Percentiles rank a stretch among this genome's conserved stretches.
Conservation (phyloP, 2,888 invertebrate species). For the Rotaria socialis region DNA sequence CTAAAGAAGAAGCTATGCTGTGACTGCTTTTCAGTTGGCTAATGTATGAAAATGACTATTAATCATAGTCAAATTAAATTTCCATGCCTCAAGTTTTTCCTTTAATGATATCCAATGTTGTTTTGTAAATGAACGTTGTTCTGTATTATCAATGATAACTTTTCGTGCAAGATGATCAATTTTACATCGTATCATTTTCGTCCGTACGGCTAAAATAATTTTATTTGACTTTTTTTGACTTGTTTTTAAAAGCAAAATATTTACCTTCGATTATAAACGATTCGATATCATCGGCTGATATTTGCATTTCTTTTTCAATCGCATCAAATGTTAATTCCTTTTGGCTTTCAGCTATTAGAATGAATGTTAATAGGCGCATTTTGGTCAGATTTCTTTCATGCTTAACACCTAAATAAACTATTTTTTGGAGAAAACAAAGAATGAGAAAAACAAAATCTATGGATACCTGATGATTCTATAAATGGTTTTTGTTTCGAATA, state of each 20-base stretch:
- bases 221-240: no score
- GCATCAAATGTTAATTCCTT: constrained; percentile 86
- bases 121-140: constrained; percentile 87
- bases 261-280: constrained; percentile 85
- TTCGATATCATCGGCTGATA: constrained; percentile 81
- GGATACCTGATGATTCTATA: constrained; percentile 64
- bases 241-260: constrained; percentile 17
- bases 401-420: constrained; percentile 67
- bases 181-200: constrained; percentile 81
- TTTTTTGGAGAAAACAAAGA: background rate
- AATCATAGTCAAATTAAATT: constrained; percentile 37
- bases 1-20: background rate
- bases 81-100: constrained; percentile 75
- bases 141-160: constrained; percentile 82
- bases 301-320: constrained; percentile 79
- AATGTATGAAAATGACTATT: constrained; percentile 40
- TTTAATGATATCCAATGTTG: constrained; percentile 87
- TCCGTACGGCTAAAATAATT: constrained; percentile 64
- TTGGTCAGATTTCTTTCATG: constrained; percentile 92
- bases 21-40: background rate
- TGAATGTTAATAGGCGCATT: constrained; percentile 90
- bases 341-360: constrained; percentile 89
- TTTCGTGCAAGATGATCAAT: constrained; percentile 81
- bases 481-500: constrained; percentile 87
- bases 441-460: no score